Evolutionary conservation across 2,797 vertebrate genomes (phyloP), one percentile per base, ranked within the genome.

Genomic region (Macroramphosus scolopax): DNA sequence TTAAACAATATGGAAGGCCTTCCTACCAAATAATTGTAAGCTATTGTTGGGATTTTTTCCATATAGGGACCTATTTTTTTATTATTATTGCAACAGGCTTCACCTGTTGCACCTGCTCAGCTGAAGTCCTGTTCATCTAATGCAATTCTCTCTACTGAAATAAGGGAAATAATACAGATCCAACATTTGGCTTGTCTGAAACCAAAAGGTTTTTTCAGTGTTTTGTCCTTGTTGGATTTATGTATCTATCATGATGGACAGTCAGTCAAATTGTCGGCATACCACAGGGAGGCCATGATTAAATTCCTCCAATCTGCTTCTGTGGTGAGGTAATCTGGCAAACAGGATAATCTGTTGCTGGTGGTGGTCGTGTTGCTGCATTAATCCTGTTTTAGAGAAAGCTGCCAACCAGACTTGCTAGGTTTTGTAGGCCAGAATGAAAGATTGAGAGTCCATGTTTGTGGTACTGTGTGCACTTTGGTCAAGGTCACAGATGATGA

Each of bases 301-400:
- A 30, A 51, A 37, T 24, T 57, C 32, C 20, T 20, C 32, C 69
- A 40, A 16, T 71, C 37, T 7, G 26, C 49, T 47, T 63, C 36
- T 74, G 34, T 51, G 17, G 15, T 43, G 29, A 31, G 51, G 32
- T 76, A 61, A 72, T 72, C 72, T 65, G 58, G 55, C 46, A 68
- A 66, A 71, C 49, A 28, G 39, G 53, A 75, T 87, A 77, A 84
- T 81, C 81, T 76, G 61, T 44, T 64, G 72, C 16, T 63, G 68
- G 2, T 53, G n/a, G 53, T 70, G 63, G 68, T 73, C 45, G 16
- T 64, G 45, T 62, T 72, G 45, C 50, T 24, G 9, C 29, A 30
- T 7, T 84, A 84, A 88, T 85, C 83, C 67, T 41, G 33, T 63
- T 81, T 78, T 47, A 42, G 48, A 68, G 51, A 61, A 58, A 65